Evolutionary conservation across 2,888 invertebrate species (phyloP), one percentile per base, ranked within the genome.

Genomic region (Phytoseiulus persimilis): DNA sequence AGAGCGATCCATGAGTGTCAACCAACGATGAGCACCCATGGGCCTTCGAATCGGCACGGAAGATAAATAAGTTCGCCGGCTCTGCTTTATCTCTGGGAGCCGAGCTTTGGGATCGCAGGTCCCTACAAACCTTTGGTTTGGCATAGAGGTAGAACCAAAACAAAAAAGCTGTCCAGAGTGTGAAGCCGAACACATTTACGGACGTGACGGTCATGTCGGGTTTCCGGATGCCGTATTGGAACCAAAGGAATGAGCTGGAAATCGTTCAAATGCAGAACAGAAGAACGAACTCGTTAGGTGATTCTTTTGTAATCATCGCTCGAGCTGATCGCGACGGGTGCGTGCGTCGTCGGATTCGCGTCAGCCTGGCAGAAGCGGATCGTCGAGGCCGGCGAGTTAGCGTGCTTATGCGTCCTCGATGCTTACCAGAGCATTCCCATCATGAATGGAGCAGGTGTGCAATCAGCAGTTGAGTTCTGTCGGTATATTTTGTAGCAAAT

Each of bases 391-490:
- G 18, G 65, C 28, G 18, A 65, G 5, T 2, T 65, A 23, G 65
- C 65, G 65, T 65, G 65, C 14, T 1, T 65, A 23, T 65, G 23
- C 18, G 65, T 14, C 28, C 65, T 18, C 28, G 65, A 23, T 39
- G 31, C 87, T 33, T 32, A 87, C 87, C 87, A 87, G 3, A 87
- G 87, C 87, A 87, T 87, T 33, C 87, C 87, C 87, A 87, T 87
- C 87, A 87, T 87, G 45, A 87, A 87, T 32, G 87, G 87, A 31
- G 45, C 33, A 87, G 87, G 87, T 33, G 87, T 87, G 45, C 87
- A 87, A 87, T 87, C 87, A 28, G 23, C 32, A n/a, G 87, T 87
- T 31, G 87, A 87, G 39, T 87, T 33, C 45, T 87, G 87, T n/a
- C 45, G 32, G 45, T 87, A 87, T 33, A 87, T 87, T n/a, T 45